A percentile compares a stretch with the other conserved stretches of the same genome.
phyloP scores from a whole-genome alignment of 2,113 vertebrate genomes.

The Grus americana region DNA sequence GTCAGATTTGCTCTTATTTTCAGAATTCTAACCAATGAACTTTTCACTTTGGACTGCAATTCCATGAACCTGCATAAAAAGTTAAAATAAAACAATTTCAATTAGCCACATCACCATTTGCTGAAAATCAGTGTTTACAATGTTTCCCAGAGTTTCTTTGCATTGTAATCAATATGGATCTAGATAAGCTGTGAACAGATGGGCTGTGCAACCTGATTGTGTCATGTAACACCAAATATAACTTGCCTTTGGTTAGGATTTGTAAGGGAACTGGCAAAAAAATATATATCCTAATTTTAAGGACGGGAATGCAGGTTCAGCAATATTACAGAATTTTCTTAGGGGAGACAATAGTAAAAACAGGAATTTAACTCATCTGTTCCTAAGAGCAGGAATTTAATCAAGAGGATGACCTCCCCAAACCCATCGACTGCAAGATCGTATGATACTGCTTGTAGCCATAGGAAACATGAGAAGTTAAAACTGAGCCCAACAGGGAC shows the following conservation, averaged over 20 bases:
- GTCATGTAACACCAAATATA: background rate
- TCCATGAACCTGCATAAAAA: slow-evolving; percentile 71
- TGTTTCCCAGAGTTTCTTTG: background rate
- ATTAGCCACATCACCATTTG: background rate
- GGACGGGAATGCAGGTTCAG: background rate
- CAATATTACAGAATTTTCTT: background rate
- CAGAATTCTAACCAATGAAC: slow-evolving; percentile 72
- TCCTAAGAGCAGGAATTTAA: background rate
- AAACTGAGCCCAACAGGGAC: background rate
- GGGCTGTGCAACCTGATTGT: background rate
- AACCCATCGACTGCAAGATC: accelerated
- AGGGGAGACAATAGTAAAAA: background rate
- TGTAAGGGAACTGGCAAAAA: background rate
- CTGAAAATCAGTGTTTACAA: background rate
- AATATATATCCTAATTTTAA: background rate
- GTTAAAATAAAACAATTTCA: background rate
- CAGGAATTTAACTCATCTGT: background rate
- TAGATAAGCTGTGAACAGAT: background rate
- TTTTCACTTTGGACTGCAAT: slow-evolving; percentile 73
- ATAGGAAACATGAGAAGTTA: background rate
- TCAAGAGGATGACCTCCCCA: background rate
- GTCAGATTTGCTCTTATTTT: slow-evolving; percentile 75
- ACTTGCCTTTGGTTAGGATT: background rate
- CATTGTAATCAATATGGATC: background rate
- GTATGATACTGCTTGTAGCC: background rate